A percentile compares a stretch with the other conserved stretches of the same genome.
phyloP scores from a whole-genome alignment of 2,888 invertebrate species.

The Masnerella sp. region DNA sequence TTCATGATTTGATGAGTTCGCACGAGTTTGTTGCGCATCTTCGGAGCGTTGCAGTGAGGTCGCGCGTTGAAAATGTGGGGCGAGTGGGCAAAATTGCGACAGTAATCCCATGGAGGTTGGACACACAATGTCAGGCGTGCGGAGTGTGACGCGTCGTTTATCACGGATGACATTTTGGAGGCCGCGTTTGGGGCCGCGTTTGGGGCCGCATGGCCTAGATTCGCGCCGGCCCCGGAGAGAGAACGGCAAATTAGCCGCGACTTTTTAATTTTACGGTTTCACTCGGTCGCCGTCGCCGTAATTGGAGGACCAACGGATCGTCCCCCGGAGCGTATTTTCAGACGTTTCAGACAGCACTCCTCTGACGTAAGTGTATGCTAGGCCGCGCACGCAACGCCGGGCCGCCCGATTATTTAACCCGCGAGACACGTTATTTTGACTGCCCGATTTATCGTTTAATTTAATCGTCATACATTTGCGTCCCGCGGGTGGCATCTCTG shows the following conservation, averaged over 20 bases:
- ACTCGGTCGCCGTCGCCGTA: slow-evolving; percentile 58
- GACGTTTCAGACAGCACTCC: slow-evolving; percentile 31
- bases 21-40: no score
- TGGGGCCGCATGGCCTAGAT: no score
- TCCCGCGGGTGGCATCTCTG: slow-evolving; percentile 30
- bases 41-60: no score
- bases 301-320: slow-evolving; percentile 60
- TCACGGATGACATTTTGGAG: no score
- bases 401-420: slow-evolving; percentile 51
- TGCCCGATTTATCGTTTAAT: slow-evolving; percentile 57
- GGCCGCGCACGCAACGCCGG: slow-evolving; percentile 23
- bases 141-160: no score
- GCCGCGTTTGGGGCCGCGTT: no score
- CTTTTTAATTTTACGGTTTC: slow-evolving; percentile 69
- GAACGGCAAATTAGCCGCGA: slow-evolving; percentile 66
- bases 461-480: slow-evolving; percentile 52
- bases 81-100: no score
- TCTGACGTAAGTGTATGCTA: slow-evolving; percentile 22
- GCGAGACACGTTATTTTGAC: slow-evolving; percentile 48
- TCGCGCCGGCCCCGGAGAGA: no score
- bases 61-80: no score
- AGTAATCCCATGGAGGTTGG: no score
- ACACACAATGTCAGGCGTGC: no score
- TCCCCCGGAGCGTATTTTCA: slow-evolving; percentile 38
- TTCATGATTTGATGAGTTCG: no score